These are phyloP conservation scores for Drosophila barbarae DNA, from an alignment of 2,888 invertebrate genomes.

Conservation along the genomic window DNA sequence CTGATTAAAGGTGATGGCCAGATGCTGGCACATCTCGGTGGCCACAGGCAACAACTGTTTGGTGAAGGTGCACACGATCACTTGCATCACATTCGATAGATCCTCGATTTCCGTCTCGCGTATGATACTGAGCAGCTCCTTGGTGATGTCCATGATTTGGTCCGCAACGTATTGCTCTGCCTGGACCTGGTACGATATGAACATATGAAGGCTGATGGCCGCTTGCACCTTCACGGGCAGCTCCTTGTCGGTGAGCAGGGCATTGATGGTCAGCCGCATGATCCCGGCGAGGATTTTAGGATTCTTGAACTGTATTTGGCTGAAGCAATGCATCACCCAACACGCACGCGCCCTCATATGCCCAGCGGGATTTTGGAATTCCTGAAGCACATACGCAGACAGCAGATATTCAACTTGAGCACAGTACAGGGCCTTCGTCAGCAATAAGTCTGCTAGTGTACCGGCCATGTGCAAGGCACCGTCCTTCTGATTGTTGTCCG, in stretches of 20 bases:
- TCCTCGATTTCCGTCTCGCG: conserved; percentile 99
- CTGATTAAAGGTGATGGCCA: conserved; percentile 90
- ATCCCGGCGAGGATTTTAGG: conserved; percentile 90
- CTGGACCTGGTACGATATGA: conserved; percentile 88
- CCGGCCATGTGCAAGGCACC: conserved; percentile 99
- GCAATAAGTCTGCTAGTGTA: conserved; percentile 91
- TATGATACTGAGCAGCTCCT: conserved; percentile 93
- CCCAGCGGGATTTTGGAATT: conserved; percentile 87
- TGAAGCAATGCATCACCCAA: conserved; percentile 96
- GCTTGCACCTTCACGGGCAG: conserved; percentile 98
- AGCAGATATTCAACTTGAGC: conserved; percentile 96
- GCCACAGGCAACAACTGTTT: conserved; percentile 95
- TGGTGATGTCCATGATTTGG: conserved; percentile 88
- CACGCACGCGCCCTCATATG: conserved; percentile 96
- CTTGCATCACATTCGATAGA: conserved; percentile 96
- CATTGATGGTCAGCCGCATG: conserved; percentile 87
- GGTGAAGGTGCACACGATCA: conserved; percentile 92
- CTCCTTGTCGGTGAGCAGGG: conserved; percentile 91
- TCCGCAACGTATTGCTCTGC: conserved; percentile 88
- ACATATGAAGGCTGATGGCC: conserved; percentile 95
- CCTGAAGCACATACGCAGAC: conserved; percentile 94
- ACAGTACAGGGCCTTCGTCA: conserved; percentile 94
- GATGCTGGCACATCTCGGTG: conserved; percentile 95
- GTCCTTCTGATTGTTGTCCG: conserved; percentile 91
- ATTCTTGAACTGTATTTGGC: conserved; percentile 91